Percentiles rank a stretch among this genome's conserved stretches.
These are phyloP conservation scores for Cylindroiulus punctatus DNA, from an alignment of 2,888 invertebrate genomes.

Conservation along the genomic window DNA sequence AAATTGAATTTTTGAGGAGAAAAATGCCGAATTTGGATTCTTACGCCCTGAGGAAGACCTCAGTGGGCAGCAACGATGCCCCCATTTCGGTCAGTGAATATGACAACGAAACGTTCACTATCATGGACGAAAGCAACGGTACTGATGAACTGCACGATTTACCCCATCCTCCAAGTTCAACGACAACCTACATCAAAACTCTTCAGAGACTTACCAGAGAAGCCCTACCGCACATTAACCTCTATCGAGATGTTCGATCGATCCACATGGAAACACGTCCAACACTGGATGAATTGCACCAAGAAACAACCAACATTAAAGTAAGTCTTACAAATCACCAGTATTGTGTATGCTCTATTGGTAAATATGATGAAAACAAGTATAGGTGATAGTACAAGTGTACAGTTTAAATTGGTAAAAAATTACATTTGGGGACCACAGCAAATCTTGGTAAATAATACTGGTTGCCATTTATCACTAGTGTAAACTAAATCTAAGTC, in stretches of 20 bases:
- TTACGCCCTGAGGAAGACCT: slow-evolving; percentile 35
- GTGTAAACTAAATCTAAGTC: neutral
- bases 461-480: neutral
- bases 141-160: slow-evolving; percentile 46
- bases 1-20: neutral
- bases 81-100: slow-evolving; percentile 42
- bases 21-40: slow-evolving; percentile 52
- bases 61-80: slow-evolving; percentile 16
- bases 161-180: slow-evolving; percentile 43
- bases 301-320: slow-evolving; percentile 50
- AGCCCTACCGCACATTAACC: slow-evolving; percentile 81
- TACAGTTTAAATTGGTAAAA: neutral
- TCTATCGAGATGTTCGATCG: slow-evolving; percentile 77
- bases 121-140: slow-evolving; percentile 43
- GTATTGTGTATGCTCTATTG: neutral
- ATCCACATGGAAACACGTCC: slow-evolving; percentile 81
- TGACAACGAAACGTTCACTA: slow-evolving; percentile 46
- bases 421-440: neutral
- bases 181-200: slow-evolving; percentile 62
- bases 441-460: neutral
- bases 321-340: slow-evolving; percentile 40
- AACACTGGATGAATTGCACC: slow-evolving; percentile 84
- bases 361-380: neutral
- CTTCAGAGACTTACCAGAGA: slow-evolving; percentile 74
- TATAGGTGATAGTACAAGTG: neutral